These are phyloP conservation scores for Ectemnius lituratus DNA, from an alignment of 2,888 invertebrate species.

Conservation along the genomic window DNA sequence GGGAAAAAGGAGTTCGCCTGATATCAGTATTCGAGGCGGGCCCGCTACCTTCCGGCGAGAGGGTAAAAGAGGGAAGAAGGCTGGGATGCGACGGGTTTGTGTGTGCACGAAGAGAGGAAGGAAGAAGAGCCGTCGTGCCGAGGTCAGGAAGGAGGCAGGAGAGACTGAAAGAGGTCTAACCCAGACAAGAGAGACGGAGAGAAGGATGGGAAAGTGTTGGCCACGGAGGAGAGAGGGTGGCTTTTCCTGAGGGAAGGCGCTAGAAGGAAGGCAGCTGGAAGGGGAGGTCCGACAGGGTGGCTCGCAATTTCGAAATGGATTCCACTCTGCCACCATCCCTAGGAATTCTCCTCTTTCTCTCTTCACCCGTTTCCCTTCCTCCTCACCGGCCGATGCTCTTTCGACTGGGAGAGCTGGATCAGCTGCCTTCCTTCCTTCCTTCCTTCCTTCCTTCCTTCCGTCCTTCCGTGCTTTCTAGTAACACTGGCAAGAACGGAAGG, in stretches of 20 bases:
- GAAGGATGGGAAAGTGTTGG: neutral
- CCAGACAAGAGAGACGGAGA: neutral
- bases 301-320: conserved; percentile 78
- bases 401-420: conserved; percentile 59
- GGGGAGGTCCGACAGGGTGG: conserved; percentile 66
- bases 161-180: neutral
- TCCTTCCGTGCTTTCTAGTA: conserved; percentile 6
- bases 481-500: conserved; percentile 33
- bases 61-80: conserved; percentile 14
- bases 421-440: conserved; percentile 65
- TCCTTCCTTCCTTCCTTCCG: conserved; percentile 56
- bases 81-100: conserved; percentile 48
- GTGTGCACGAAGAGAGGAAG: neutral
- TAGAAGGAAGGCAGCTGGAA: conserved; percentile 49
- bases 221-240: conserved; percentile 49
- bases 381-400: conserved; percentile 26
- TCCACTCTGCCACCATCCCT: conserved; percentile 66
- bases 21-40: conserved; percentile 76
- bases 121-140: neutral
- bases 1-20: conserved; percentile 72
- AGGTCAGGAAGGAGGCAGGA: neutral
- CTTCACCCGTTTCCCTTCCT: conserved; percentile 50
- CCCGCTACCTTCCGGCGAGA: conserved; percentile 50
- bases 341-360: conserved; percentile 28
- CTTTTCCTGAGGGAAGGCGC: conserved; percentile 74